A percentile compares a stretch with the other conserved stretches of the same genome.
Conservation (phyloP, 2,888 invertebrate species). For the Lithosia quadra region DNA sequence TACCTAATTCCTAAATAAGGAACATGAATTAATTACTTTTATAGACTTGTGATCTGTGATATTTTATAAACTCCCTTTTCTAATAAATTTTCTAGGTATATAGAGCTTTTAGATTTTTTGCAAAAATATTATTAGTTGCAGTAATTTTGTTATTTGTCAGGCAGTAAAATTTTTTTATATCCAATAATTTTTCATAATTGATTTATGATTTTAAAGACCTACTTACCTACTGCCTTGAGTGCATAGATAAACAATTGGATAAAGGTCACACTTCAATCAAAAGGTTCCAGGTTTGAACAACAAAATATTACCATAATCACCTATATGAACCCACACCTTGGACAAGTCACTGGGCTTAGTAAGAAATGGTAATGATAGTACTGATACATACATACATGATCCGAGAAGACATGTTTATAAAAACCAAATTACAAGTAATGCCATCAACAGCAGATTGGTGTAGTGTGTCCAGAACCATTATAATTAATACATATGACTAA, state of each 20-base stretch:
- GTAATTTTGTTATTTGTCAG: neutral
- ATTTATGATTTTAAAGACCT: neutral
- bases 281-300: neutral
- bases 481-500: neutral
- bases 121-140: slow-evolving; percentile 1
- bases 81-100: too few species aligned
- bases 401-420: neutral
- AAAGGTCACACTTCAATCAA: neutral
- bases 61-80: neutral
- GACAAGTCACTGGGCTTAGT: neutral
- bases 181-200: neutral
- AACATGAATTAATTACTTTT: too few species aligned
- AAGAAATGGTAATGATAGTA: neutral
- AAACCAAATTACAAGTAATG: neutral
- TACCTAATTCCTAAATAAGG: too few species aligned
- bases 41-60: too few species aligned
- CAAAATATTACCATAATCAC: too few species aligned
- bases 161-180: neutral
- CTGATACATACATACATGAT: neutral
- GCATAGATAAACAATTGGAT: neutral
- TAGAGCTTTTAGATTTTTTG: neutral
- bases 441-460: neutral
- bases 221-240: neutral
- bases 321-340: neutral
- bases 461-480: neutral